Evolutionary conservation across 2,113 vertebrate species (phyloP), one percentile per base, ranked within the genome.

Genomic region (Lampris megalopsis): DNA sequence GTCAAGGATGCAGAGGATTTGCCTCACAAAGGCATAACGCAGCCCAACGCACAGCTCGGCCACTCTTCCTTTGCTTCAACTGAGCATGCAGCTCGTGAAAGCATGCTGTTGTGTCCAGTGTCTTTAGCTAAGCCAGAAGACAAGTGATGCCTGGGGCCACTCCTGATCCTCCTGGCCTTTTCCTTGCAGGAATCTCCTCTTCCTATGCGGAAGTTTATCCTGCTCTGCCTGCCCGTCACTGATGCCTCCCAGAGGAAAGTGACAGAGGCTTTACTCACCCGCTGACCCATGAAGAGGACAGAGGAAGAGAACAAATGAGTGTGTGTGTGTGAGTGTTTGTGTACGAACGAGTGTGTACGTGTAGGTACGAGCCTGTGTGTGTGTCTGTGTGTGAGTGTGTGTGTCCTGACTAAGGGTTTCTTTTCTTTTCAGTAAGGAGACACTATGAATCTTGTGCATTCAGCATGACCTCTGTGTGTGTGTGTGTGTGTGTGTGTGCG

Each of bases 241-340:
- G 87, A 80, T n/a, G 74, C 85, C 79, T 90, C 87, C 90, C 89
- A 84, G 69, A 91, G 89, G 86, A 92, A 92, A 92, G 92, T 91
- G 91, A 94, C 93, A 93, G 91, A 61, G 43, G 87, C 89, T 93
- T 89, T 91, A 90, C 89, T 91, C 88, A 92, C 78, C 86, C 91
- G 48, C 77, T 94, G 93, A 94, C 93, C 93, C 91, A 71, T 91
- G 48, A 93, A 91, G 87, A 90, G 82, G 87, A 93, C 89, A 92
- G 82, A 74, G 87, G 83, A 77, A 80, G 69, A 77, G 77, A 71
- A 73, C 71, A 85, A 52, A 65, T 9, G 80, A 68, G 48, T 49
- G 45, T 59, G 64, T 66, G 73, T 82, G 57, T 84, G 78, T 86
- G 67, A 76, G 59, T 75, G 38, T 56, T 37, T 57, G 53, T 65